Evolutionary conservation across 2,888 invertebrate genomes (phyloP), one percentile per base, ranked within the genome.

Genomic region (Galerucella pusilla): DNA sequence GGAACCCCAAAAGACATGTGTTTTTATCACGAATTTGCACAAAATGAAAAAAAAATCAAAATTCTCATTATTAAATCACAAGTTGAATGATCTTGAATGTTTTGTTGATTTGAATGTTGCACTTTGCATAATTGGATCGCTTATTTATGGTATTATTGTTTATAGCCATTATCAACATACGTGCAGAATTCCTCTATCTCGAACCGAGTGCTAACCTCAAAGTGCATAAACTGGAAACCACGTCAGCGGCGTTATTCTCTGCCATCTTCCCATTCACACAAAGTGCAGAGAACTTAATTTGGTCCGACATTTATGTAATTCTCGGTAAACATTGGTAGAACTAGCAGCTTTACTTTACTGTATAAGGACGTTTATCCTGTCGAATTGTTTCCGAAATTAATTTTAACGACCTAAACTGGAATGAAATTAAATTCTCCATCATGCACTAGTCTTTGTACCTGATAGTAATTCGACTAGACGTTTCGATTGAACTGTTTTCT

Each of bases 361-460:
- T 49, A 66, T 52, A 42, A 20, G 46, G 60, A 59, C 60, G 49
- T 72, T 71, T 59, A 64, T 65, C 60, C 60, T 42, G 66, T 66
- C 66, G 72, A 72, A 72, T 72, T 72, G 72, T 67, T 65, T 59
- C 72, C 66, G 14, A 66, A 72, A 72, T 72, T 72, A 72, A 72
- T 72, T 72, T 66, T 60, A 72, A 72, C 72, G 46, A 66, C 46
- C 25, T 57, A 20, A 71, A 11, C 20, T 11, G 45, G 14, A n/a
- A 16, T 28, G n/a, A 66, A 72, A 72, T 72, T 72, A 59, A 65
- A 63, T 63, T 42, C 28, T 60, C 25, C 59, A 60, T 60, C 59
- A 25, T 20, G 20, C 14, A n/a, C 14, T 52, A 42, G 35, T 42
- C 5, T 52, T n/a, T 10, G 57, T 57, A 11, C 20, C n/a, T 10